Base-by-base conservation (phyloP, 2,888 invertebrate species). In the Aromia moschata region DNA sequence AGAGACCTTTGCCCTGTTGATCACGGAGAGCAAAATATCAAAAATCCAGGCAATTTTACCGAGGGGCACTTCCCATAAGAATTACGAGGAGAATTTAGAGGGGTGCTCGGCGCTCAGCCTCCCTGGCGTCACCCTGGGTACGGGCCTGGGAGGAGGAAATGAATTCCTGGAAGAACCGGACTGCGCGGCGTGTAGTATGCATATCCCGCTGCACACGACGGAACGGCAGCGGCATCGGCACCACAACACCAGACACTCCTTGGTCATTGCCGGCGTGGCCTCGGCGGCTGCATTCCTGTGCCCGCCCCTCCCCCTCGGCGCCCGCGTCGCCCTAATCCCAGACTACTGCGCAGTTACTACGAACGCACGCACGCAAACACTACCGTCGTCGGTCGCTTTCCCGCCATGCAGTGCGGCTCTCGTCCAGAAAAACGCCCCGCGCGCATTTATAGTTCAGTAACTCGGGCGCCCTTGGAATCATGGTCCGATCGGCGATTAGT, bases 321-420 rank as follows among this genome's bases (percentile, higher is more conserved):
- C 45, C 47, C 59, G 60, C 58, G 49, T 57, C 61, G 36, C 51
- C 52, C 52, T 38, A 16, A 65, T 55, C 51, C 44, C 59, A 62
- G 61, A 60, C 65, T 65, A 64, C 65, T 67, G 67, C 68, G 69
- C 65, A 67, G 67, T 67, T 69, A 64, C 31, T 41, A 56, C 52
- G 10, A 16, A 33, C 15, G 51, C 38, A 20, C 51, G 38, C 38
- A 38, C 51, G 40, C 38, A 15, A 18, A 18, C 40, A 18, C 41
- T 25, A 33, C 3, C 2, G 2, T 11, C 38, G 20, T 38, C 31
- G 30, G 36, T 47, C 41, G 43, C 18, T 58, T 58, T 58, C 58
- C 58, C 58, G 58, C 54, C 54, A 54, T 44, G 25, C 41, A 36
- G 36, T 10, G 40, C 37, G 45, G 20, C 49, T 53, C 31, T 53